Evolutionary conservation across 2,797 vertebrate species (phyloP).

Genomic region (Lates japonicus): DNA sequence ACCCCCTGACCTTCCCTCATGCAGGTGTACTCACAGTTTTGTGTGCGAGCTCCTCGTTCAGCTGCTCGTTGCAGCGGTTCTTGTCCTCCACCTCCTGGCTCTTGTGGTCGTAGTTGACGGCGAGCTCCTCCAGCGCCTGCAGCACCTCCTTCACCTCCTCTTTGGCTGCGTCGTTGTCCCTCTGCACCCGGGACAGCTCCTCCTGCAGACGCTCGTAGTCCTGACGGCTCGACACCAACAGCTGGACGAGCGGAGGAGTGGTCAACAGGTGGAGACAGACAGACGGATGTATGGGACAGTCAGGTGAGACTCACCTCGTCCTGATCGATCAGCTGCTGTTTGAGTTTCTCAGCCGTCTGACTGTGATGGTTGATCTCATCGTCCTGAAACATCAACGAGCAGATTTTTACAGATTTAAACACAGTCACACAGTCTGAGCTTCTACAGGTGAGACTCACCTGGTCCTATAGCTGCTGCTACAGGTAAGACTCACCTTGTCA

Average conservation of each 20-base stretch:
- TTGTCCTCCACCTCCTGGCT: slow-evolving; percentile 95
- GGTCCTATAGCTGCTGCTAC: not conserved
- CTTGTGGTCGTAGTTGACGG: slow-evolving; percentile 99
- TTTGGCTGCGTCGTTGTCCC: slow-evolving; percentile 92
- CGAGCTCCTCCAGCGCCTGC: slow-evolving; percentile 96
- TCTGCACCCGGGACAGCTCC: slow-evolving; percentile 92
- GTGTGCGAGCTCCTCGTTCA: slow-evolving; percentile 91
- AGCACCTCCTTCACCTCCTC: slow-evolving; percentile 98
- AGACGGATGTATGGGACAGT: not conserved
- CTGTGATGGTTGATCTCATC: slow-evolving; percentile 98
- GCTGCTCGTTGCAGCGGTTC: slow-evolving; percentile 89
- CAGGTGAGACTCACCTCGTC: slow-evolving; percentile 90
- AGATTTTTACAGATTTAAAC: not conserved
- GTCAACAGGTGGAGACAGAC: not conserved
- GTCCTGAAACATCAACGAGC: slow-evolving; percentile 85
- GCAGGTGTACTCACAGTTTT: slow-evolving; percentile 86
- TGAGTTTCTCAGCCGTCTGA: slow-evolving; percentile 92
- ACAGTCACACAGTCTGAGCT: not conserved
- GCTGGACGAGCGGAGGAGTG: slow-evolving; percentile 71
- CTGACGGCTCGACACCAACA: slow-evolving; percentile 89
- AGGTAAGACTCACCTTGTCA: slow-evolving; percentile 27
- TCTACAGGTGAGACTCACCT: not conserved
- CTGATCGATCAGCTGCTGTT: slow-evolving; percentile 95
- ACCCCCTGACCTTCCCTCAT: not conserved
- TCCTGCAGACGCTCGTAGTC: slow-evolving; percentile 94